A percentile compares a stretch with the other conserved stretches of the same genome.
Conservation (phyloP, 2,888 invertebrate genomes). For the Choristoneura rosaceana region DNA sequence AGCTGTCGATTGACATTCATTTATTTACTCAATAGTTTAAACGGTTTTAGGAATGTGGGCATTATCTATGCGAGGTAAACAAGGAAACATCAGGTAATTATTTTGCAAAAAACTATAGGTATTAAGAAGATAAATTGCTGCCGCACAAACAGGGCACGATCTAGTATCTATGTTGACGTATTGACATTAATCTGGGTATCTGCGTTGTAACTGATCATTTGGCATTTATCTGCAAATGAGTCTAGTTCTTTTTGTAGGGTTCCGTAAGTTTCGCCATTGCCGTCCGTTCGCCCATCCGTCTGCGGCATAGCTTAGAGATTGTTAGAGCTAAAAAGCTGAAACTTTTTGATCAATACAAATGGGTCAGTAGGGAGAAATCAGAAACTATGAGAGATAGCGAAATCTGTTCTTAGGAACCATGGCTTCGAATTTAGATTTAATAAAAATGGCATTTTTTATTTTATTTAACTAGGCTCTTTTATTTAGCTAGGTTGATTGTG, state of each 20-base stretch:
- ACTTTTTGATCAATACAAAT: too few species aligned
- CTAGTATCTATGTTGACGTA: slow-evolving; percentile 8
- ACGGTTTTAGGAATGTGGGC: slow-evolving; percentile 63
- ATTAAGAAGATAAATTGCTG: slow-evolving; percentile 28
- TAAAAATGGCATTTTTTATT: too few species aligned
- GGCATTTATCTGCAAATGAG: neutral
- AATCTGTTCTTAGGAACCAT: too few species aligned
- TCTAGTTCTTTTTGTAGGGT: neutral
- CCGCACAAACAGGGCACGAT: slow-evolving; percentile 13
- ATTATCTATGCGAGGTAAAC: slow-evolving; percentile 50
- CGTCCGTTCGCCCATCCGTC: too few species aligned
- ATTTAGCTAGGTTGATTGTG: too few species aligned
- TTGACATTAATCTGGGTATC: slow-evolving; percentile 7
- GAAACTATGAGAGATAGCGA: too few species aligned
- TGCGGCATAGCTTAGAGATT: too few species aligned
- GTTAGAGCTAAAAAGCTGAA: too few species aligned
- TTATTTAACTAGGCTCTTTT: too few species aligned
- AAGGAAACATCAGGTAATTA: slow-evolving; percentile 51
- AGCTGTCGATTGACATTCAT: slow-evolving; percentile 51
- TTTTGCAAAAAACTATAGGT: slow-evolving; percentile 47
- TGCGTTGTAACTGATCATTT: neutral
- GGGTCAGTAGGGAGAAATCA: too few species aligned
- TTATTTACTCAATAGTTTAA: slow-evolving; percentile 61
- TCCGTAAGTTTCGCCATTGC: neutral
- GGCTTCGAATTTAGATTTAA: too few species aligned